Evolutionary conservation across 2,797 vertebrate genomes (phyloP).

Genomic region (Oreochromis mossambicus): DNA sequence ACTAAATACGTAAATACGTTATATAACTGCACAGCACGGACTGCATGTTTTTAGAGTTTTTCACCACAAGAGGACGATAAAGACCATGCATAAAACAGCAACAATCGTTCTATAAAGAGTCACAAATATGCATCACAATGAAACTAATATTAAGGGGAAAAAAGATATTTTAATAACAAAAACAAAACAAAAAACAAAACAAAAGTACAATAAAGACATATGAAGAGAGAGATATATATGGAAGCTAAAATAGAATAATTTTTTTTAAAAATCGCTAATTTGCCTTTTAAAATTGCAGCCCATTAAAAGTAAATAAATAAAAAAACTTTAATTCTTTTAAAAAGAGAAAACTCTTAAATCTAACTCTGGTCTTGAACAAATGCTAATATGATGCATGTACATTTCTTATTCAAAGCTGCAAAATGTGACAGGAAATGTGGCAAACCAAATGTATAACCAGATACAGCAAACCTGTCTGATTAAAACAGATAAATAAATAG

Average conservation of each 20-base stretch:
- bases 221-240: rapidly evolving
- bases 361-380: neutral
- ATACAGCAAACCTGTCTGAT: neutral
- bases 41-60: neutral
- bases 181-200: neutral
- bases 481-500: neutral
- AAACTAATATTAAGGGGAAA: neutral
- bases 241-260: neutral
- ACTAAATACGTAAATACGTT: neutral
- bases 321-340: neutral
- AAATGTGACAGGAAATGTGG: neutral
- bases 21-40: neutral
- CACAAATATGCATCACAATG: neutral
- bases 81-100: neutral
- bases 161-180: neutral
- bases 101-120: neutral
- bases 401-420: neutral
- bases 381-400: neutral
- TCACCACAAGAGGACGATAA: neutral
- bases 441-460: neutral
- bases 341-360: neutral
- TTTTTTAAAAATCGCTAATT: neutral
- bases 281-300: neutral
- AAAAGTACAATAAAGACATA: neutral
- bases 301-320: neutral